Percentiles rank a stretch among this genome's conserved stretches.
Evolutionary conservation across 2,113 vertebrate genomes (phyloP).

Genomic region (Hucho hucho): DNA sequence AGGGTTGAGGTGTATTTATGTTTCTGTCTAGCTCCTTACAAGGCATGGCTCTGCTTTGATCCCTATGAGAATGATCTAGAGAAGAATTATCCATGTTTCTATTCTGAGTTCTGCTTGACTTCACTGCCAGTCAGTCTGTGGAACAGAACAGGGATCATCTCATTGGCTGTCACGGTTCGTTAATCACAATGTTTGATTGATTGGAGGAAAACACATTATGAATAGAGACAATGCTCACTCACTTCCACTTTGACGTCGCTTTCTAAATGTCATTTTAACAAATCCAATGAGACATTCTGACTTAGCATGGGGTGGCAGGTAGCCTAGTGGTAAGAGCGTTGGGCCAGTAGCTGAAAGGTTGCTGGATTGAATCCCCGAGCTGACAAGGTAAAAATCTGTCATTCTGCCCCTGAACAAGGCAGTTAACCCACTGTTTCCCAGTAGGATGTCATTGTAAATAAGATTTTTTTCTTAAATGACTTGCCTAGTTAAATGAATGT

Average conservation of each 20-base stretch:
- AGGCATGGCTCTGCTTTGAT: conserved; percentile 55
- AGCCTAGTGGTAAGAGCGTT: too few species aligned
- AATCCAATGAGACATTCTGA: conserved; percentile 32
- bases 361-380: too few species aligned
- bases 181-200: conserved; percentile 47
- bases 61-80: conserved; percentile 46
- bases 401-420: too few species aligned
- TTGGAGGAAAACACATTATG: conserved; percentile 26
- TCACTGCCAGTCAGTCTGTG: conserved; percentile 36
- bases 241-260: conserved; percentile 20
- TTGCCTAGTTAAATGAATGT: too few species aligned
- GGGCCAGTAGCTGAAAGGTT: too few species aligned
- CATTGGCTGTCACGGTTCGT: conserved; percentile 29
- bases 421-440: too few species aligned
- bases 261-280: conserved; percentile 39
- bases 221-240: conserved; percentile 18
- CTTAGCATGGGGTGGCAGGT: not conserved
- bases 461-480: too few species aligned
- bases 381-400: too few species aligned
- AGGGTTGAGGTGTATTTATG: too few species aligned
- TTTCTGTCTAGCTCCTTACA: conserved; percentile 40
- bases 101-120: conserved; percentile 61
- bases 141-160: conserved; percentile 13
- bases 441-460: too few species aligned
- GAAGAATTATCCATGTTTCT: conserved; percentile 43